phyloP scores from a whole-genome alignment of 2,797 vertebrate species.

The Pelobates cultripes region DNA sequence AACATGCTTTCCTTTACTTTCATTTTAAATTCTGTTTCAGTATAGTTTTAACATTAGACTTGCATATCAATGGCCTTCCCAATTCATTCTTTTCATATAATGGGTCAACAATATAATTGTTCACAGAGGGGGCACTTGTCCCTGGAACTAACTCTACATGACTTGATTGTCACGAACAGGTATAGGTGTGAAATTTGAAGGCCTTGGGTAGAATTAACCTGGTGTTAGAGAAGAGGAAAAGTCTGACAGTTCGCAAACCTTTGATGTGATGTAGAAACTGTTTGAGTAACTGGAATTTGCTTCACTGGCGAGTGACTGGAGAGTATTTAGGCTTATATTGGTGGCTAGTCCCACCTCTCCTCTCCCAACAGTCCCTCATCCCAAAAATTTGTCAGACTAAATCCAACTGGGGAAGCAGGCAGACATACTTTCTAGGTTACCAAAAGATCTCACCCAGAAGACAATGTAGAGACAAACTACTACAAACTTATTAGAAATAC shows the following conservation, averaged over 20 bases:
- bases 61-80: constrained; percentile 1
- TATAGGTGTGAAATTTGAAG: constrained; percentile 32
- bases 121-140: neutral
- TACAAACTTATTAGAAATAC: too few species aligned
- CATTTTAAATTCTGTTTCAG: constrained; percentile 1
- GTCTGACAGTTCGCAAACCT: constrained; percentile 39
- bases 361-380: constrained; percentile 37
- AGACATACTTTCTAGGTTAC: too few species aligned
- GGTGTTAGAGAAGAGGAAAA: neutral
- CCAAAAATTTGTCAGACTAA: neutral
- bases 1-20: neutral
- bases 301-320: constrained; percentile 49
- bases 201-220: neutral
- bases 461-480: too few species aligned
- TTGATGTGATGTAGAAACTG: constrained; percentile 54
- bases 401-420: too few species aligned
- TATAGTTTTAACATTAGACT: too few species aligned
- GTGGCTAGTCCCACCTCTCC: constrained; percentile 61
- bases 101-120: neutral
- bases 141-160: neutral
- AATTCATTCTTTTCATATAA: constrained; percentile 14
- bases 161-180: constrained; percentile 8
- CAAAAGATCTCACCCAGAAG: too few species aligned
- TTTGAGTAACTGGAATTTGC: constrained; percentile 59
- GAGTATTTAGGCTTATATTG: constrained; percentile 41